phyloP scores from a whole-genome alignment of 1,140 invertebrate genomes.

The Saccostrea cuccullata region DNA sequence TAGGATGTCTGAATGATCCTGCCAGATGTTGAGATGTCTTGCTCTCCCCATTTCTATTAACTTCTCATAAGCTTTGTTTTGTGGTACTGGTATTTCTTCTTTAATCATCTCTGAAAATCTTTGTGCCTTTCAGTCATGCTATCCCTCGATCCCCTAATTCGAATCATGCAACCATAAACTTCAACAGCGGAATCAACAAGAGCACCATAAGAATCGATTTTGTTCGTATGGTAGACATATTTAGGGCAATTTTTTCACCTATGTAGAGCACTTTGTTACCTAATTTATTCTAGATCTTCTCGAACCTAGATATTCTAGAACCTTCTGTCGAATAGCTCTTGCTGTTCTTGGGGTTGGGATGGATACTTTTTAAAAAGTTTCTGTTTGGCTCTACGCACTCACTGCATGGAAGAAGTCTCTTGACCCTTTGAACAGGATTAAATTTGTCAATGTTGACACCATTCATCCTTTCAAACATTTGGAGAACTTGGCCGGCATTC shows the following conservation, averaged over 20 bases:
- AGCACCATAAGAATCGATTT: neutral
- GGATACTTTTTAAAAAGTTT: neutral
- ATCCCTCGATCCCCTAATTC: neutral
- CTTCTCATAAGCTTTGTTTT: neutral
- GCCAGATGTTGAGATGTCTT: conserved; percentile 29
- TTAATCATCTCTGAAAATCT: neutral
- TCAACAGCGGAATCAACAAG: neutral
- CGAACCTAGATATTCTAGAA: too few relatives aligned
- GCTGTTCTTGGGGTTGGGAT: neutral
- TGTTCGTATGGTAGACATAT: neutral
- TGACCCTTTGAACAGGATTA: neutral
- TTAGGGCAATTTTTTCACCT: conserved; percentile 40
- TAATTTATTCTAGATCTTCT: neutral
- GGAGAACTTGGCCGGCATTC: neutral
- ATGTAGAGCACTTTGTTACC: neutral
- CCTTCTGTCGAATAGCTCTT: neutral
- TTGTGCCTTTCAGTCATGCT: neutral
- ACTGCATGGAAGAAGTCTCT: neutral
- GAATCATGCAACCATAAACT: conserved; percentile 30
- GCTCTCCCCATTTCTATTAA: neutral
- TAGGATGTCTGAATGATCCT: conserved; percentile 42
- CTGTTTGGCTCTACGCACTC: neutral
- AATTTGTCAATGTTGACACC: neutral
- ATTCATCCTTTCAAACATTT: neutral
- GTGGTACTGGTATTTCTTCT: neutral